These are phyloP conservation scores for Rhynchotus rufescens DNA, from an alignment of 2,797 vertebrate species.

Conservation along the genomic window DNA sequence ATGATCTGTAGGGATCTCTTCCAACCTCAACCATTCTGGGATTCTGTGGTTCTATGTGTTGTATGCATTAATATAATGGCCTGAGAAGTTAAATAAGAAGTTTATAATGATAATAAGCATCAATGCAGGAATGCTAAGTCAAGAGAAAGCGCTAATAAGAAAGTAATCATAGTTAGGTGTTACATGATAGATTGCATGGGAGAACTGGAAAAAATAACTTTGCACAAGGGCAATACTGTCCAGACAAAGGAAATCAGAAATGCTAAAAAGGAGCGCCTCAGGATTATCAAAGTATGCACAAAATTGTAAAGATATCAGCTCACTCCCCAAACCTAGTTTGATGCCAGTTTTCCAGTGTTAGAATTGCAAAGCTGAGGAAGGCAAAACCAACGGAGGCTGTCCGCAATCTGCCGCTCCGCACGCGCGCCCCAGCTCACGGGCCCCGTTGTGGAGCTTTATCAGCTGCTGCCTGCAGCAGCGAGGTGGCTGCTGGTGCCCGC, in stretches of 20 bases:
- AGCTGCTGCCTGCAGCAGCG: background rate
- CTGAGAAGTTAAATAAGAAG: constrained; percentile 3
- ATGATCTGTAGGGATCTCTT: no score
- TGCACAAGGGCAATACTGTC: background rate
- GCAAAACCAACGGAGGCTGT: background rate
- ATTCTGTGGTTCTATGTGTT: background rate
- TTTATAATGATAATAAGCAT: background rate
- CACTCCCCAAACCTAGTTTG: background rate
- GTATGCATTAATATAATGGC: background rate
- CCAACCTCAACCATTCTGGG: no score
- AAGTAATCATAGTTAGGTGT: background rate
- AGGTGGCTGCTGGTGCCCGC: background rate
- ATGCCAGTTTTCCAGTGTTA: background rate
- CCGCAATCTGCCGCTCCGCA: no score
- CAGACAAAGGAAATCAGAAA: background rate
- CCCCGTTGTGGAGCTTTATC: background rate
- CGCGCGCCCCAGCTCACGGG: no score
- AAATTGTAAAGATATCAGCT: background rate
- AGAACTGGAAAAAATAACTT: constrained; percentile 7
- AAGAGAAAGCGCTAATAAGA: background rate
- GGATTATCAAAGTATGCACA: background rate
- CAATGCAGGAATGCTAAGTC: background rate
- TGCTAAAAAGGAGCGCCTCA: background rate
- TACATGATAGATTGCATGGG: background rate
- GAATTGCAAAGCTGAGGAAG: background rate